A percentile compares a stretch with the other conserved stretches of the same genome.
phyloP scores from a whole-genome alignment of 2,888 invertebrate genomes.

The Limnephilus auricula region DNA sequence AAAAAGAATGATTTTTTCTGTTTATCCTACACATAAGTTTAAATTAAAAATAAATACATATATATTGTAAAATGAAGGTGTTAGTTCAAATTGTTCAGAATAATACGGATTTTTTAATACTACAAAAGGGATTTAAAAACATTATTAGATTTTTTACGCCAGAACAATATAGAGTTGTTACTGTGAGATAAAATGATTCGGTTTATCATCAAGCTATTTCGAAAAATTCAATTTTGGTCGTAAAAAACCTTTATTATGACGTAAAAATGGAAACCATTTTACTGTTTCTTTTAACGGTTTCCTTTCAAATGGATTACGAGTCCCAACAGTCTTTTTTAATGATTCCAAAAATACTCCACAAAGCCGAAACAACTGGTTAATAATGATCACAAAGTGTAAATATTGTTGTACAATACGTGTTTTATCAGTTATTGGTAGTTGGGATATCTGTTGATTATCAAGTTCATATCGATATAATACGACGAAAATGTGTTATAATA shows the following conservation, averaged over 20 bases:
- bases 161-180: not conserved
- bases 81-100: not conserved
- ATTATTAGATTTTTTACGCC: not conserved
- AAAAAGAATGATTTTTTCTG: too few species aligned
- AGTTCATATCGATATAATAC: too few species aligned
- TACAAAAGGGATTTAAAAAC: not conserved
- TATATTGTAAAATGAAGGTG: not conserved
- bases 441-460: not conserved
- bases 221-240: not conserved
- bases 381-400: not conserved
- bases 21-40: too few species aligned
- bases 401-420: not conserved
- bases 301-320: not conserved
- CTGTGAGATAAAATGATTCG: not conserved
- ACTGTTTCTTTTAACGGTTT: not conserved
- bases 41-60: too few species aligned
- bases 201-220: not conserved
- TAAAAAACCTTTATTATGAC: not conserved
- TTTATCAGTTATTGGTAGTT: not conserved
- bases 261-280: not conserved
- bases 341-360: not conserved
- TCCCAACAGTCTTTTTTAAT: too few species aligned
- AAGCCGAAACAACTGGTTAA: not conserved
- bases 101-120: not conserved
- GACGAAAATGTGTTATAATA: too few species aligned